Evolutionary conservation across 2,888 invertebrate genomes (phyloP).

Genomic region (Athrips mouffetella): DNA sequence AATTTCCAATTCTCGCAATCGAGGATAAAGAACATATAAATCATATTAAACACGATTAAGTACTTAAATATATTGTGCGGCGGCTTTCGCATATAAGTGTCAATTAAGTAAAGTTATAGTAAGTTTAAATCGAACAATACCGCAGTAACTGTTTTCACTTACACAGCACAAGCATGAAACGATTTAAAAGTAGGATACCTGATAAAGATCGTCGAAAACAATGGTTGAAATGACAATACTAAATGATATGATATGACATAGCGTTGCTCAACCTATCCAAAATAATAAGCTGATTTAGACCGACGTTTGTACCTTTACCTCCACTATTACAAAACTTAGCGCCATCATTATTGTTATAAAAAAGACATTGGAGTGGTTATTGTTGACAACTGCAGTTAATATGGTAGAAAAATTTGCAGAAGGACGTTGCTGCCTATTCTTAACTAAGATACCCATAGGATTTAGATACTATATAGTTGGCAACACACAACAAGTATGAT

Average conservation of each 20-base stretch:
- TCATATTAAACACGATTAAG: constrained; percentile 17
- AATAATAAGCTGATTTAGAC: constrained; percentile 2
- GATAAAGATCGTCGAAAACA: constrained; percentile 42
- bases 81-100: constrained; percentile 36
- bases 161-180: constrained; percentile 17
- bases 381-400: too few relatives aligned
- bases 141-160: constrained; percentile 22
- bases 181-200: constrained; percentile 40
- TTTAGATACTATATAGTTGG: too few relatives aligned
- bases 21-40: constrained; percentile 7
- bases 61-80: constrained; percentile 17
- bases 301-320: too few relatives aligned
- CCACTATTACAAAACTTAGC: too few relatives aligned
- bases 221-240: constrained; percentile 23
- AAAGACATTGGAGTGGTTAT: too few relatives aligned
- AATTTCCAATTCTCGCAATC: constrained; percentile 10
- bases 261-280: constrained; percentile 2
- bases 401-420: too few relatives aligned
- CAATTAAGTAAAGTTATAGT: constrained; percentile 41
- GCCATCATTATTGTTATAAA: background rate
- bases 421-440: too few relatives aligned
- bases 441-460: too few relatives aligned
- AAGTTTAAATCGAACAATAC: constrained; percentile 35
- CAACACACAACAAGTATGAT: too few relatives aligned
- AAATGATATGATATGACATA: constrained; percentile 10